Conservation (phyloP, 2,113 vertebrate species). For the Xiphorhynchus elegans region DNA sequence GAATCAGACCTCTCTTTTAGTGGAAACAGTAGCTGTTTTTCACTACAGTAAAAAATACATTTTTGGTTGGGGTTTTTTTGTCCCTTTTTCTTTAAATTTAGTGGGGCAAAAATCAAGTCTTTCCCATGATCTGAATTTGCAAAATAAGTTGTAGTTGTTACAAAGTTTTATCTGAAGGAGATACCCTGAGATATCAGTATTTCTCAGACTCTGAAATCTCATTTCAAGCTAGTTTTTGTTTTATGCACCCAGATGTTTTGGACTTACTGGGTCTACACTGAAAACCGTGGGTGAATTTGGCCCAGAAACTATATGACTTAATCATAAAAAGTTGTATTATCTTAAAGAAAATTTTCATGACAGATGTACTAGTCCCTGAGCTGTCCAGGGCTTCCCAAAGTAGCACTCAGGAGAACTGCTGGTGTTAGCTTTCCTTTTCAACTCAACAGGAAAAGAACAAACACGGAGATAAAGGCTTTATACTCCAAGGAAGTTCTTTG, state of each 20-base stretch:
- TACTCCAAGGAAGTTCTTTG: slow-evolving; percentile 18
- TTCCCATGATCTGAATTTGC: background rate
- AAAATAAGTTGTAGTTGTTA: background rate
- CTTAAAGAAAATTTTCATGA: background rate
- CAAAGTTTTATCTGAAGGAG: background rate
- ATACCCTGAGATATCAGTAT: background rate
- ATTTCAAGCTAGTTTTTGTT: background rate
- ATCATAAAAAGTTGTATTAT: background rate
- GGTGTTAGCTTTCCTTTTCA: background rate
- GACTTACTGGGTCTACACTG: background rate
- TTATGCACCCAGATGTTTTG: background rate
- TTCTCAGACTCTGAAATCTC: background rate
- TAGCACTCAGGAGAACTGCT: background rate
- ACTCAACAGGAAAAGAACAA: slow-evolving; percentile 17
- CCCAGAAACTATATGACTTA: background rate
- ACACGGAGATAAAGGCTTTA: slow-evolving; percentile 25
- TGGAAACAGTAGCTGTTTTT: background rate
- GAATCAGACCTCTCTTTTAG: background rate
- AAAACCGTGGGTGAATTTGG: background rate
- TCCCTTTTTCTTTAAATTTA: background rate
- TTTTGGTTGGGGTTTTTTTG: background rate
- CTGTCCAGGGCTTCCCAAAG: background rate
- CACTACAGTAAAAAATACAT: background rate
- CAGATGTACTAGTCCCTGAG: background rate
- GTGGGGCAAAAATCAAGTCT: background rate